Evolutionary conservation across 2,113 vertebrate species (phyloP).

Genomic region (Tauraco erythrolophus): DNA sequence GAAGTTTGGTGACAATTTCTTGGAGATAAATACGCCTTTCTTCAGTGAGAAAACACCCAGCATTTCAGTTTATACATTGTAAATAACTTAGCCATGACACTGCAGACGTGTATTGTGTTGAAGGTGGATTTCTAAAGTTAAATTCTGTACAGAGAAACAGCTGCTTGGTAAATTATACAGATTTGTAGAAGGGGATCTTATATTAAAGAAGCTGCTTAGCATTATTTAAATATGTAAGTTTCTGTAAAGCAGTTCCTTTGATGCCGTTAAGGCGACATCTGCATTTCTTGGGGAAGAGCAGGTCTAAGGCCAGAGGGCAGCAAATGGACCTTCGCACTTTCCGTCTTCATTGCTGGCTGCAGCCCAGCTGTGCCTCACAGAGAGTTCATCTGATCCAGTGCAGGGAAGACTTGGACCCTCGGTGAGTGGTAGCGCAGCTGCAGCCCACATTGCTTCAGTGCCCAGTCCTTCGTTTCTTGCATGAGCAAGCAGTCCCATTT

Average conservation of each 20-base stretch:
- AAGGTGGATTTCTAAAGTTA: not conserved
- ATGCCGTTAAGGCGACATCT: not conserved
- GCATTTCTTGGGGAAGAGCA: not conserved
- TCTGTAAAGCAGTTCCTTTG: not conserved
- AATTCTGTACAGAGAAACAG: not conserved
- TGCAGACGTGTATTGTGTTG: not conserved
- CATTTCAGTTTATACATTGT: not conserved
- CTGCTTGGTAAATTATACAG: not conserved
- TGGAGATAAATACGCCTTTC: not conserved
- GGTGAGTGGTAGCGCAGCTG: not conserved
- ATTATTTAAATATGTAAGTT: conserved; percentile 12
- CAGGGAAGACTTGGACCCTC: not conserved
- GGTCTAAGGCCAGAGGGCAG: not conserved
- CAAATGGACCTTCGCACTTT: not conserved
- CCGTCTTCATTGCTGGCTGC: not conserved
- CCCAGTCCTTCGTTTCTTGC: not conserved
- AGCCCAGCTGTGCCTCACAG: not conserved
- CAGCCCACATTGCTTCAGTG: not conserved
- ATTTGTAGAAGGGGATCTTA: not conserved
- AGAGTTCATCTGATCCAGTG: not conserved
- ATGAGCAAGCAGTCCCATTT: not conserved
- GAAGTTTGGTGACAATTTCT: not conserved
- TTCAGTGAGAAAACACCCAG: not conserved
- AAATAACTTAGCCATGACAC: not conserved
- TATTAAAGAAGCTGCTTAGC: not conserved